Evolutionary conservation across 2,113 vertebrate genomes (phyloP).

Genomic region (Hemiscyllium ocellatum): DNA sequence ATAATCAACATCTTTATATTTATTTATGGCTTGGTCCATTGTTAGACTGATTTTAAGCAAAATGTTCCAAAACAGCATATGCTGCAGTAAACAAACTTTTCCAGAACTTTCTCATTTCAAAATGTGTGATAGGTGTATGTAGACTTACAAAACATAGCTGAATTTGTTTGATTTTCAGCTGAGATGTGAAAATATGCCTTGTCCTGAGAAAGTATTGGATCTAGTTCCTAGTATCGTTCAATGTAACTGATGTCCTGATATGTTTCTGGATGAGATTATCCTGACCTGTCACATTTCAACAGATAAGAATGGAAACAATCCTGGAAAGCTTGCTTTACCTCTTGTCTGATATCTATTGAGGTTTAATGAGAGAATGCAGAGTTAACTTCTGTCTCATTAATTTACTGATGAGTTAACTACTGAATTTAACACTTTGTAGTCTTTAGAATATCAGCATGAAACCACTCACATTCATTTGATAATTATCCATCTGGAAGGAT

Average conservation of each 20-base stretch:
- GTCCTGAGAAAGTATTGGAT: not conserved
- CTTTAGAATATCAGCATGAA: not conserved
- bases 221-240: conserved; percentile 4
- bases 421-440: not conserved
- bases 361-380: not conserved
- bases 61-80: not conserved
- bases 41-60: not conserved
- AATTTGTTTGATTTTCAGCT: not conserved
- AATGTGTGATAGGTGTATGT: not conserved
- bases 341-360: not conserved
- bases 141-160: not conserved
- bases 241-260: not conserved
- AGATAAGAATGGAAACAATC: not conserved
- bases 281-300: conserved; percentile 3
- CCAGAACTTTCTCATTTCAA: not conserved
- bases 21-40: not conserved
- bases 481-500: too few relatives aligned
- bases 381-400: not conserved
- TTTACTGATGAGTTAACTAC: not conserved
- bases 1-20: not conserved
- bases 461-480: too few relatives aligned
- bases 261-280: not conserved
- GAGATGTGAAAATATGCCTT: not conserved
- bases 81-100: not conserved
- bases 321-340: not conserved